A percentile compares a stretch with the other conserved stretches of the same genome.
Conservation (phyloP, 2,113 vertebrate species). For the Pogona vitticeps region DNA sequence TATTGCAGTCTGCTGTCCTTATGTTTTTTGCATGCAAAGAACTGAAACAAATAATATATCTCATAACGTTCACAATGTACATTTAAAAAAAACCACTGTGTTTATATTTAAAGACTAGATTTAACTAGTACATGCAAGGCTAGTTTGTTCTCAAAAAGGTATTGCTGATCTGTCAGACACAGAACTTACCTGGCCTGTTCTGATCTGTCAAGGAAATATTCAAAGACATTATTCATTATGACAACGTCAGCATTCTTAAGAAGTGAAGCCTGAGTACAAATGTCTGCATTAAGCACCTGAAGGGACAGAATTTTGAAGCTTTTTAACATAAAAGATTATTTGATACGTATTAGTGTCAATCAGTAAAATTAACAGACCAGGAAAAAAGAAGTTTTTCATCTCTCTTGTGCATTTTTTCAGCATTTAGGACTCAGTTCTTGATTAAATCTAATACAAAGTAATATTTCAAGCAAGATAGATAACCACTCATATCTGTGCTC, state of each 20-base stretch:
- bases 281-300: constrained; percentile 88
- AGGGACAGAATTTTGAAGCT: constrained; percentile 56
- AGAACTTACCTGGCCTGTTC: constrained; percentile 85
- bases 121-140: constrained; percentile 31
- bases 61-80: constrained; percentile 39
- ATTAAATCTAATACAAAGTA: neutral
- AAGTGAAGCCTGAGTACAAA: constrained; percentile 83
- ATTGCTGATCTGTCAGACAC: constrained; percentile 51
- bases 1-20: neutral
- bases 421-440: neutral
- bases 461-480: neutral
- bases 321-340: constrained; percentile 27
- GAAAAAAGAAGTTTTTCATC: neutral
- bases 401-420: neutral
- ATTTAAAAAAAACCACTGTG: constrained; percentile 45
- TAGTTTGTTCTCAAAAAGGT: constrained; percentile 21
- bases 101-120: constrained; percentile 48
- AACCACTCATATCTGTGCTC: neutral
- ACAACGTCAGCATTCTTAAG: constrained; percentile 87
- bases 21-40: neutral
- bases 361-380: constrained; percentile 23
- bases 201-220: constrained; percentile 89
- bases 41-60: neutral
- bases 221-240: constrained; percentile 96
- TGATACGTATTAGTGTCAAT: constrained; percentile 21